Evolutionary conservation across 2,797 vertebrate genomes (phyloP), one percentile per base, ranked within the genome.

Genomic region (Steatocranus sp.): DNA sequence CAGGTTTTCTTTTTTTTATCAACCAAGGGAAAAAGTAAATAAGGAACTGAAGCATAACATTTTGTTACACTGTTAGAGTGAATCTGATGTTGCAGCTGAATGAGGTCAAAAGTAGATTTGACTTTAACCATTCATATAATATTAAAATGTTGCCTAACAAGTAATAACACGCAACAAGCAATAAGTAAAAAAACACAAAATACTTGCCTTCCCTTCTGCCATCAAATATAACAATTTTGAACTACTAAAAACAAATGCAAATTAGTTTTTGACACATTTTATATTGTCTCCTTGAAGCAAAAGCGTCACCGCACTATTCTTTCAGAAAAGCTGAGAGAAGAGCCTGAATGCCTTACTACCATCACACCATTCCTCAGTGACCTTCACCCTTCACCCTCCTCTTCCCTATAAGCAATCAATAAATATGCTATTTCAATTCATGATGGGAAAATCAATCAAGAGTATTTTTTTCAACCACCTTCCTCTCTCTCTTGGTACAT

Each of bases 361-460:
- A 80, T 88, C 78, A 74, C 81, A 75, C 79, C 63, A 78, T 80
- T 86, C 66, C 68, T 34, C 36, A 30, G 38, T 7, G 12, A 87
- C 88, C 85, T 82, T 88, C 83, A 89, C 79, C 79, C 87, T 76
- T 84, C 78, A 86, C 66, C 77, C 75, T 61, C 75, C 81, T 12
- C 14, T 81, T 50, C 83, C 90, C 76, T 87, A 93, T 88, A 94
- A 87, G 84, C 79, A 94, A 95, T 95, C 95, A 94, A 94, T 96
- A 95, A 93, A 95, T 96, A 94, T 93, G 58, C 74, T 92, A 88
- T 94, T 96, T 96, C 89, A 95, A 94, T 88, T 80, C 36, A 77
- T 93, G 87, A 93, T 94, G 93, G 90, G 78, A 96, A 96, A 96
- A 97, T 96, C 93, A 95, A 94, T 95, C 76, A 68, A 68, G 77